Conservation (phyloP, 2,113 vertebrate species). For the Datnioides undecimradiatus region DNA sequence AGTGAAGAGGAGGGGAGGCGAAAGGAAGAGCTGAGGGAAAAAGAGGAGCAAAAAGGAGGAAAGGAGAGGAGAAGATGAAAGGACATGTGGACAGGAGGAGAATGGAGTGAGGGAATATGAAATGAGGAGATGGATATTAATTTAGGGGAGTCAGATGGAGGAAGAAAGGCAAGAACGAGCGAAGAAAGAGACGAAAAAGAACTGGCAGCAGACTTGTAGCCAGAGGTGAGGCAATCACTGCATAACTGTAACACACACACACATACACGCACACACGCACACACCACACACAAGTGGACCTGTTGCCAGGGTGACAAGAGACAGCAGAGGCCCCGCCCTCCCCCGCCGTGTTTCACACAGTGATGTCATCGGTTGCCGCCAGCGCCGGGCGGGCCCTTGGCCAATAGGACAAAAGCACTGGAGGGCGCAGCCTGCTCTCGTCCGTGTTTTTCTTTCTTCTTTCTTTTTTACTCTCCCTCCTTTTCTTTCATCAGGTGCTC, state of each 20-base stretch:
- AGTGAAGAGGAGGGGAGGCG: conserved; percentile 43
- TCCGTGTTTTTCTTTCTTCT: not conserved
- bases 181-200: conserved; percentile 19
- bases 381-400: conserved; percentile 42
- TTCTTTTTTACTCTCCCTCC: conserved; percentile 10
- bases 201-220: conserved; percentile 23
- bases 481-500: conserved; percentile 56
- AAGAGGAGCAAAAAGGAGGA: not conserved
- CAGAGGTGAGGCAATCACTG: conserved; percentile 63
- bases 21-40: conserved; percentile 15
- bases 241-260: conserved; percentile 48
- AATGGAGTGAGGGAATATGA: not conserved
- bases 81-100: conserved; percentile 3
- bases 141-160: not conserved
- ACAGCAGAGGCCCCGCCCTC: conserved; percentile 58
- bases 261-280: conserved; percentile 10
- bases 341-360: conserved; percentile 60
- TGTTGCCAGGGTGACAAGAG: conserved; percentile 79
- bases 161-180: not conserved
- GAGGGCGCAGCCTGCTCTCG: conserved; percentile 56
- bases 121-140: not conserved
- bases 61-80: conserved; percentile 19
- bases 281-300: conserved; percentile 48
- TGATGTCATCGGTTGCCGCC: conserved; percentile 74
- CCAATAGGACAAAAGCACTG: conserved; percentile 73